These are phyloP conservation scores for Mormyrus iriodes DNA, from an alignment of 2,113 vertebrate species.

Conservation along the genomic window DNA sequence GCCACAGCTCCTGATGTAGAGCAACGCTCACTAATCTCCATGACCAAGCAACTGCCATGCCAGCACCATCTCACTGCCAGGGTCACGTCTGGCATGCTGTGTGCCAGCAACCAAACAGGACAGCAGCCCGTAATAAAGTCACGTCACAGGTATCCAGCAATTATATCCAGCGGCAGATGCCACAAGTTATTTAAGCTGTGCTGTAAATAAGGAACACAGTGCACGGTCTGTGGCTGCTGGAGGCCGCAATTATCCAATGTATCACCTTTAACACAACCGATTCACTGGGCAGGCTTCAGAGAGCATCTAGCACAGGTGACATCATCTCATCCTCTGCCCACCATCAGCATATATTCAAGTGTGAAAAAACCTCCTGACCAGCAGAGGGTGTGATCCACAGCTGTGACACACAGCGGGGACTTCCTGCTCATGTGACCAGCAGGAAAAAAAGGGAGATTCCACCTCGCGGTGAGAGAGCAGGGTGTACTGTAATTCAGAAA, in stretches of 20 bases:
- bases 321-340: neutral
- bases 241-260: no score
- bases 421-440: neutral
- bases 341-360: neutral
- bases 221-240: no score
- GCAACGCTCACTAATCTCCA: neutral
- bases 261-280: neutral
- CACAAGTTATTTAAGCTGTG: neutral
- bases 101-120: neutral
- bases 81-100: neutral
- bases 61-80: neutral
- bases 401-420: neutral
- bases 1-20: neutral
- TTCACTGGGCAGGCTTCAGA: neutral
- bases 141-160: no score
- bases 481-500: neutral
- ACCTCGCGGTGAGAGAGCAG: neutral
- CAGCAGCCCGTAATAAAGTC: neutral
- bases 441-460: constrained; percentile 13
- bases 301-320: neutral
- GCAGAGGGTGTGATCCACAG: neutral
- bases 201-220: no score
- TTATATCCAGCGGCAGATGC: neutral
- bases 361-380: neutral
- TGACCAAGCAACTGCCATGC: neutral